These are phyloP conservation scores for Hylaeus anthracinus DNA, from an alignment of 1,140 invertebrate species.

Conservation along the genomic window DNA sequence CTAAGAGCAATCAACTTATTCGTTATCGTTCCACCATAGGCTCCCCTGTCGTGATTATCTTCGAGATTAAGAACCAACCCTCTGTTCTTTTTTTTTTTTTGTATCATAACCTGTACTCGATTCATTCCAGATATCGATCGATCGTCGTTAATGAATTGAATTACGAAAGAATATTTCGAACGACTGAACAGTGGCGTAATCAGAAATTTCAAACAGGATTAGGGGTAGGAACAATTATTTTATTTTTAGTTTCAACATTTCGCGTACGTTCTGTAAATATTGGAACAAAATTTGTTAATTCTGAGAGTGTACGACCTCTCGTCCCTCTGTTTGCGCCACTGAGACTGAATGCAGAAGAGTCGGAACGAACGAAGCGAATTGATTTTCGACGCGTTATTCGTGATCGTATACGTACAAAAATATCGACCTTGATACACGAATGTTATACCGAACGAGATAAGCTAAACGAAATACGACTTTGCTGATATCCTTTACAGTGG, in stretches of 20 bases:
- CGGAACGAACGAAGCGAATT: neutral
- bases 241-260: too few species aligned
- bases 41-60: neutral
- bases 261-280: too few species aligned
- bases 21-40: neutral
- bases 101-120: slow-evolving; percentile 18
- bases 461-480: neutral
- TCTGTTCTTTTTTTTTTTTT: neutral
- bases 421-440: neutral
- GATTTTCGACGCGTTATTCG: slow-evolving; percentile 1
- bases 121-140: slow-evolving; percentile 36
- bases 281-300: too few species aligned
- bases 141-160: slow-evolving; percentile 11
- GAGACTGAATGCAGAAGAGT: neutral
- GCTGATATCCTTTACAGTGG: neutral
- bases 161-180: slow-evolving; percentile 26
- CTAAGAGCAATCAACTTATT: neutral
- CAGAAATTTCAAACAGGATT: too few species aligned
- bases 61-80: neutral
- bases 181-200: neutral
- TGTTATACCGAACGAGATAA: neutral
- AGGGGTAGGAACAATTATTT: too few species aligned
- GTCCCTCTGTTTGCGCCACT: too few species aligned
- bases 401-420: neutral
- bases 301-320: too few species aligned